These are phyloP conservation scores for Torymus texanus DNA, from an alignment of 2,888 invertebrate genomes.

Conservation along the genomic window DNA sequence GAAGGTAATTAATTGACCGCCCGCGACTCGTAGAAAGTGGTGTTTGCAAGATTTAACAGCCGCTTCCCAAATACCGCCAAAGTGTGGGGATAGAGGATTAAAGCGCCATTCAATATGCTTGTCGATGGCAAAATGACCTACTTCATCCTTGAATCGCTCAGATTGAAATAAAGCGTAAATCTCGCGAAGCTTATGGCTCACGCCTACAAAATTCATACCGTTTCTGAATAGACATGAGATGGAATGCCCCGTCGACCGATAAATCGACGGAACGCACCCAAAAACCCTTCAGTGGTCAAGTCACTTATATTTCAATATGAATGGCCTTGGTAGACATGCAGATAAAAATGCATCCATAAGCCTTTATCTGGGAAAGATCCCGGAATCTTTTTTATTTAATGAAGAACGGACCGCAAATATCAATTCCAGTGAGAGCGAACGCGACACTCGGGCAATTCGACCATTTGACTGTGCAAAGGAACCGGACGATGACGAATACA, in stretches of 20 bases:
- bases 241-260: background rate
- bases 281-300: background rate
- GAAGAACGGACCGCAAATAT: conserved; percentile 7
- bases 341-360: background rate
- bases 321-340: background rate
- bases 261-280: conserved; percentile 10
- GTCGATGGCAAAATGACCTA: conserved; percentile 42
- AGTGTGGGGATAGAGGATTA: conserved; percentile 46
- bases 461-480: background rate
- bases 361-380: background rate
- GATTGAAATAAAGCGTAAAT: background rate
- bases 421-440: background rate
- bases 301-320: too few species aligned
- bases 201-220: conserved; percentile 10
- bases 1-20: too few species aligned
- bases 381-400: background rate
- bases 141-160: conserved; percentile 20
- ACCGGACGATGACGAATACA: background rate
- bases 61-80: conserved; percentile 21
- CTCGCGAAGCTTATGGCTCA: background rate
- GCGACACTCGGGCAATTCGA: too few species aligned
- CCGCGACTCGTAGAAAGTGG: background rate
- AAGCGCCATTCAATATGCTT: conserved; percentile 51
- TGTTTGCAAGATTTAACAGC: background rate
- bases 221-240: background rate